Evolutionary conservation across 2,113 vertebrate genomes (phyloP).

Genomic region (Vombatus ursinus): DNA sequence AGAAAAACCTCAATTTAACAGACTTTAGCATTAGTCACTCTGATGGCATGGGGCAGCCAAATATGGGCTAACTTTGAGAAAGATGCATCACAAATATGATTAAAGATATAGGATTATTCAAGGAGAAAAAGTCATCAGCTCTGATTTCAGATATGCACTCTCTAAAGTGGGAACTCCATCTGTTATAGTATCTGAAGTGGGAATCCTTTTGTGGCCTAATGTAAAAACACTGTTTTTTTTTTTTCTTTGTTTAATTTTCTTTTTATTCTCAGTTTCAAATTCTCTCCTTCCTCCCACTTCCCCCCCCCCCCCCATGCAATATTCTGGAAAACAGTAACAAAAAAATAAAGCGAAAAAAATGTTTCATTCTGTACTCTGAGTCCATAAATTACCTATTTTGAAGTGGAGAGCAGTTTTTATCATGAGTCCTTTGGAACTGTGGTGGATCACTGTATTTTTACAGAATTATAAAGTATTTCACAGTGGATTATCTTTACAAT

Average conservation of each 20-base stretch:
- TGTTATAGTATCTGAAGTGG: no score
- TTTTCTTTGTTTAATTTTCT: neutral
- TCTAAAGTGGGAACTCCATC: no score
- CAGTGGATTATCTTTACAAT: neutral
- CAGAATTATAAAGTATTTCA: neutral
- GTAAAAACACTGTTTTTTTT: no score
- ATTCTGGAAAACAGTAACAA: neutral
- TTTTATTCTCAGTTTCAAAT: neutral
- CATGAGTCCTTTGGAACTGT: neutral
- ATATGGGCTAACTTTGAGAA: no score
- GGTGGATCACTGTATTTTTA: neutral
- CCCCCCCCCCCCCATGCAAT: neutral
- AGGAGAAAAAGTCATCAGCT: no score
- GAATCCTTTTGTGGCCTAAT: no score
- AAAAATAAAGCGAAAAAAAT: neutral
- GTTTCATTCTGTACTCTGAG: neutral
- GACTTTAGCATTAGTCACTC: no score
- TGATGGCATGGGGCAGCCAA: no score
- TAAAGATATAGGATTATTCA: no score
- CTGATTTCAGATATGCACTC: no score
- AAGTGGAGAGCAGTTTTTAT: neutral
- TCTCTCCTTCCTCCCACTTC: neutral
- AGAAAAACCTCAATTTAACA: no score
- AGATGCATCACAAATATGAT: no score
- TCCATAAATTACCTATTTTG: neutral